phyloP scores from a whole-genome alignment of 1,140 invertebrate genomes.

The Asbolus verrucosus region DNA sequence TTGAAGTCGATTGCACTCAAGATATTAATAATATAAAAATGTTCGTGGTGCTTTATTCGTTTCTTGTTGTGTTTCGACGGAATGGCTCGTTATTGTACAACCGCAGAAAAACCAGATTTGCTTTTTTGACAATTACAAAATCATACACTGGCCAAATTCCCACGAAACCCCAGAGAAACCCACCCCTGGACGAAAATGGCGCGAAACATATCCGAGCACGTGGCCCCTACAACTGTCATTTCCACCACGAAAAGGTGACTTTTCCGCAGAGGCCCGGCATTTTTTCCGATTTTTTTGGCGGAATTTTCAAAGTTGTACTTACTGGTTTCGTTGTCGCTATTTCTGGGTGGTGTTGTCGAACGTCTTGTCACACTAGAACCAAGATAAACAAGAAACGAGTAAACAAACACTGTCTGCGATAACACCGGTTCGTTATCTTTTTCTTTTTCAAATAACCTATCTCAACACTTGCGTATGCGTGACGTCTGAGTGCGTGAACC shows the following conservation, averaged over 20 bases:
- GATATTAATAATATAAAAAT: slow-evolving; percentile 30
- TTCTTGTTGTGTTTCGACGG: not conserved
- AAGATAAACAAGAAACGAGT: slow-evolving; percentile 1
- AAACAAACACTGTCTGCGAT: not conserved
- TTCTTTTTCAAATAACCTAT: no score
- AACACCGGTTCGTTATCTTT: not conserved
- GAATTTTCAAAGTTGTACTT: not conserved
- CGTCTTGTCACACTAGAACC: not conserved
- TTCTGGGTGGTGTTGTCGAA: not conserved
- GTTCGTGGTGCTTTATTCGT: not conserved
- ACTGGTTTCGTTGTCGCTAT: not conserved
- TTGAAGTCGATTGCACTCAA: not conserved
- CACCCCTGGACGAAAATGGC: slow-evolving; percentile 5
- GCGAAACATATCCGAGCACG: not conserved
- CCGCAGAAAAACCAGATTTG: no score
- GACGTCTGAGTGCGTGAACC: not conserved
- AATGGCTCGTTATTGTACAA: no score
- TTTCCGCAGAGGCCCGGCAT: no score
- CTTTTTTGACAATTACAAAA: no score
- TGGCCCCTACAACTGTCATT: no score
- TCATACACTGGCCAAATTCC: not conserved
- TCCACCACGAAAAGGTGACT: no score
- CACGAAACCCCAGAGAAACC: not conserved
- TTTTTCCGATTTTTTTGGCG: no score
- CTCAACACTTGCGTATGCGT: slow-evolving; percentile 19